Conservation (phyloP, 1,140 invertebrate species). For the Gryon sp. region DNA sequence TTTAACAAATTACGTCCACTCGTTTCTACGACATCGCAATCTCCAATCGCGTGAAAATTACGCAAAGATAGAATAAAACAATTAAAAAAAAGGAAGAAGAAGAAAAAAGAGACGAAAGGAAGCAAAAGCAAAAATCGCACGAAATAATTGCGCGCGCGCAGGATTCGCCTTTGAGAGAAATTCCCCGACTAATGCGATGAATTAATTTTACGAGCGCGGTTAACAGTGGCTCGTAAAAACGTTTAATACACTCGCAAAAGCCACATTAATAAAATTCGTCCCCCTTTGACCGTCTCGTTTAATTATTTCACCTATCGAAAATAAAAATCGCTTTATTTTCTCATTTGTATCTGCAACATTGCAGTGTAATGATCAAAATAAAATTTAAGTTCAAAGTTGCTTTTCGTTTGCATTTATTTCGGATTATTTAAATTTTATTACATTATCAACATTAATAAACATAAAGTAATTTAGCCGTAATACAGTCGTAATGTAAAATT, state of each 20-base stretch:
- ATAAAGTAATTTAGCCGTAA: too few species aligned
- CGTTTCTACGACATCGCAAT: too few species aligned
- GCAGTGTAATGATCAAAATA: too few species aligned
- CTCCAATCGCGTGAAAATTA: constrained; percentile 1
- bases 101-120: neutral
- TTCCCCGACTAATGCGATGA: constrained; percentile 59
- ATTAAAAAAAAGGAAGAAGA: neutral
- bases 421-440: too few species aligned
- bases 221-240: constrained; percentile 62
- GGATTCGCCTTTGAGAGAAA: constrained; percentile 54
- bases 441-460: too few species aligned
- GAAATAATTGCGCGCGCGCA: constrained; percentile 42
- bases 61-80: neutral
- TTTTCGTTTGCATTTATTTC: too few species aligned
- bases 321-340: constrained; percentile 52
- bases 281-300: constrained; percentile 37
- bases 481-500: too few species aligned
- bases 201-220: constrained; percentile 63
- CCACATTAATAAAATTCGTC: constrained; percentile 42
- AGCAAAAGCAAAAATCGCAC: constrained; percentile 34
- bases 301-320: constrained; percentile 53
- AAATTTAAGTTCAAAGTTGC: too few species aligned
- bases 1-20: constrained; percentile 25
- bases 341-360: too few species aligned
- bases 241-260: constrained; percentile 26